A percentile compares a stretch with the other conserved stretches of the same genome.
Evolutionary conservation across 2,888 invertebrate genomes (phyloP).

Genomic region (Stenodera caucasica): DNA sequence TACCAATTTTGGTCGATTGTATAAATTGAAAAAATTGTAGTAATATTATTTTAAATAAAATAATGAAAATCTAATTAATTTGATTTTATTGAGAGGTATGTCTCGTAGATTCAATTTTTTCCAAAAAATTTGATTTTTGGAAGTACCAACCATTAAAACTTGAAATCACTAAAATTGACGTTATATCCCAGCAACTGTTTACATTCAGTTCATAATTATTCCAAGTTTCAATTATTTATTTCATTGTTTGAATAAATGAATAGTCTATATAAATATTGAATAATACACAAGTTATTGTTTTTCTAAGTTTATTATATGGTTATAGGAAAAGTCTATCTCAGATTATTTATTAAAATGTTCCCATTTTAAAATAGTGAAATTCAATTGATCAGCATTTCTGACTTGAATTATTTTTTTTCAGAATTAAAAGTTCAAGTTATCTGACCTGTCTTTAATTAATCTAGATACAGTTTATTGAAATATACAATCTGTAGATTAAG

Average conservation of each 20-base stretch:
- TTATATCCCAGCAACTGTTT: neutral
- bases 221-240: neutral
- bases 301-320: neutral
- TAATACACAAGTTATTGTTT: neutral
- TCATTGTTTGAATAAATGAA: neutral
- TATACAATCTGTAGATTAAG: conserved; percentile 13
- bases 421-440: neutral
- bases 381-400: neutral
- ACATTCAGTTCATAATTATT: neutral
- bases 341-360: neutral
- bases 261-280: neutral
- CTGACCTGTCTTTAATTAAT: neutral
- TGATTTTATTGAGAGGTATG: too few relatives aligned
- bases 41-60: too few relatives aligned
- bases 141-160: neutral
- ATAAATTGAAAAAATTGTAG: too few relatives aligned
- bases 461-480: neutral
- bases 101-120: too few relatives aligned
- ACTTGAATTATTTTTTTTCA: neutral
- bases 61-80: too few relatives aligned
- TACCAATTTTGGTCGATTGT: too few relatives aligned
- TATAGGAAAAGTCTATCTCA: neutral
- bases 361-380: neutral
- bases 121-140: too few relatives aligned
- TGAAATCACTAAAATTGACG: neutral